Conservation (phyloP, 2,888 invertebrate species). For the Yponomeuta cagnagella region DNA sequence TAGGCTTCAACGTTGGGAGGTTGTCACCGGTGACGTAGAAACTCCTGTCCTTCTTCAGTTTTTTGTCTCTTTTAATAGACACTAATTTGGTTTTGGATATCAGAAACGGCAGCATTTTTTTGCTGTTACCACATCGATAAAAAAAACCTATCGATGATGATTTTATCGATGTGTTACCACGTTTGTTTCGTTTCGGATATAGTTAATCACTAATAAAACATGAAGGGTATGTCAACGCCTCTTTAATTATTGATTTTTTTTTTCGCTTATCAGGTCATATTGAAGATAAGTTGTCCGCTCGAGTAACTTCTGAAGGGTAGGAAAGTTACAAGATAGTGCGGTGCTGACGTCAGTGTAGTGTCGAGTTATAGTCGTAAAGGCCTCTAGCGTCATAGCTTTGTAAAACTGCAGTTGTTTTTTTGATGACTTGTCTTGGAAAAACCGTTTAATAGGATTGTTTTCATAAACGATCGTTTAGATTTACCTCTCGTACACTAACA, state of each 20-base stretch:
- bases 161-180: too few relatives aligned
- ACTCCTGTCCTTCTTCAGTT: slow-evolving; percentile 35
- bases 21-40: slow-evolving; percentile 45
- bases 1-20: slow-evolving; percentile 35
- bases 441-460: too few relatives aligned
- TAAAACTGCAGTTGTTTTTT: too few relatives aligned
- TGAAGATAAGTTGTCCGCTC: slow-evolving; percentile 26
- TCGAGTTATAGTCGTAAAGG: neutral
- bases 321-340: neutral
- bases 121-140: slow-evolving; percentile 27
- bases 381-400: too few relatives aligned
- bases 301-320: slow-evolving; percentile 35
- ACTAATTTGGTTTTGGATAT: slow-evolving; percentile 58
- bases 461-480: too few relatives aligned
- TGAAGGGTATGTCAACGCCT: neutral
- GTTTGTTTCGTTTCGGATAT: slow-evolving; percentile 14
- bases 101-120: slow-evolving; percentile 55
- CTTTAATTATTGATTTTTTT: neutral
- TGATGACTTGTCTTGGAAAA: too few relatives aligned
- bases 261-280: neutral
- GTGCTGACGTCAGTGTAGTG: neutral
- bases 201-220: neutral
- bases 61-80: slow-evolving; percentile 42
- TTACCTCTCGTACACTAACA: too few relatives aligned
- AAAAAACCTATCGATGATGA: too few relatives aligned